Evolutionary conservation across 2,113 vertebrate genomes (phyloP).

Genomic region (Egretta garzetta): DNA sequence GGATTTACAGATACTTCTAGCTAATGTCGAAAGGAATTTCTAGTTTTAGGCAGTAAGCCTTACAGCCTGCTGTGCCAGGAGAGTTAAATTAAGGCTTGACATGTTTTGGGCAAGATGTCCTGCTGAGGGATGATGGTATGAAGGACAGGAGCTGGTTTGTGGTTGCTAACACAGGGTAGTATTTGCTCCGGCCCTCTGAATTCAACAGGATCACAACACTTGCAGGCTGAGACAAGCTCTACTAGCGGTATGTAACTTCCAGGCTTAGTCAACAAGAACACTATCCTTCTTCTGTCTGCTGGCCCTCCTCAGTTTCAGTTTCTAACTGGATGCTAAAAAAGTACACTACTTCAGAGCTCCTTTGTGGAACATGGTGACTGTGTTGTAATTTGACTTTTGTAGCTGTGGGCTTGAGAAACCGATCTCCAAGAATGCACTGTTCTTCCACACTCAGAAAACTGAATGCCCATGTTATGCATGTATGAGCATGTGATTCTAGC

Average conservation of each 20-base stretch:
- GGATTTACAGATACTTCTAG: not conserved
- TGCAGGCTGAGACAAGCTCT: not conserved
- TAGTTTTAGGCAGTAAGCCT: not conserved
- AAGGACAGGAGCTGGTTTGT: not conserved
- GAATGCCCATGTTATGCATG: not conserved
- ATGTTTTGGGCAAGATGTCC: not conserved
- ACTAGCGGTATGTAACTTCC: not conserved
- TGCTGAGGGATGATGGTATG: not conserved
- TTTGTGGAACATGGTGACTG: not conserved
- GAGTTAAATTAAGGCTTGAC: not conserved
- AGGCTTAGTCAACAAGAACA: not conserved
- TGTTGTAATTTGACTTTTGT: not conserved
- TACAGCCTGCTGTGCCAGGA: not conserved
- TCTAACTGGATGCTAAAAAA: not conserved
- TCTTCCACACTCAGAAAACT: not conserved
- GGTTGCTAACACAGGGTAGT: not conserved
- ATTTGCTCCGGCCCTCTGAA: not conserved
- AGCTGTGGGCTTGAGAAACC: not conserved
- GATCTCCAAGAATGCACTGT: not conserved
- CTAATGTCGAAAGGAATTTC: not conserved
- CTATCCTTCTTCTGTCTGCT: not conserved
- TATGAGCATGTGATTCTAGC: not conserved
- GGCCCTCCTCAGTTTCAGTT: not conserved
- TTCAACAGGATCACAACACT: not conserved
- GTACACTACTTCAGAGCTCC: accelerated